phyloP scores from a whole-genome alignment of 2,888 invertebrate genomes.

The Pterobdella sp. region DNA sequence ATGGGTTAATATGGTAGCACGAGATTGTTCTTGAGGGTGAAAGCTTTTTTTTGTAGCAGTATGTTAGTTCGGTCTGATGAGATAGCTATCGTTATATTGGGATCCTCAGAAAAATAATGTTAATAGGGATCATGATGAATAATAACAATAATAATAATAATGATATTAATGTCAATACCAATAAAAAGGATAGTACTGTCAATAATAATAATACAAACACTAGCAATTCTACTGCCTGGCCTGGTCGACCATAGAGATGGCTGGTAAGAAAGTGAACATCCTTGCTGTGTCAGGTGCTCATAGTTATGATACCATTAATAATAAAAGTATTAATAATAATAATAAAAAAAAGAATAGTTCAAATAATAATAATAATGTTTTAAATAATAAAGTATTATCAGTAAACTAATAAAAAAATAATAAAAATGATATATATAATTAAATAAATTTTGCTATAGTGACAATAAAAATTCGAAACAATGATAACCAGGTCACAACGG shows the following conservation, averaged over 20 bases:
- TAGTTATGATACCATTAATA: not conserved
- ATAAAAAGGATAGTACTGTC: not conserved
- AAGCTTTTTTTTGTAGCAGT: no score
- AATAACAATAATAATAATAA: not conserved
- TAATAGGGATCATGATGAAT: not conserved
- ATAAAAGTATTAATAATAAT: not conserved
- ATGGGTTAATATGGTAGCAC: no score
- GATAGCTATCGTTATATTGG: no score
- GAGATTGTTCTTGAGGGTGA: no score
- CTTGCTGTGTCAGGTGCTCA: conserved; percentile 46
- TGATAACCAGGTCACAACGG: conserved; percentile 42
- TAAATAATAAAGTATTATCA: not conserved
- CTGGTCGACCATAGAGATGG: conserved; percentile 51
- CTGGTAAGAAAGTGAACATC: conserved; percentile 41
- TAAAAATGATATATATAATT: not conserved
- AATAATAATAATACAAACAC: not conserved
- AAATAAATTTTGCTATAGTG: not conserved
- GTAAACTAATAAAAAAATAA: no score
- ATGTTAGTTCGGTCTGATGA: no score
- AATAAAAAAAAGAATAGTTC: not conserved
- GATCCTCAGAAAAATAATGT: not conserved
- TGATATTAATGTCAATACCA: not conserved
- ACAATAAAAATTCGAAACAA: not conserved
- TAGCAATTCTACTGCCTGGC: conserved; percentile 52
- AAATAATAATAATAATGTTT: not conserved